Conservation (phyloP, 2,888 invertebrate species). For the Synanthedon vespiformis region DNA sequence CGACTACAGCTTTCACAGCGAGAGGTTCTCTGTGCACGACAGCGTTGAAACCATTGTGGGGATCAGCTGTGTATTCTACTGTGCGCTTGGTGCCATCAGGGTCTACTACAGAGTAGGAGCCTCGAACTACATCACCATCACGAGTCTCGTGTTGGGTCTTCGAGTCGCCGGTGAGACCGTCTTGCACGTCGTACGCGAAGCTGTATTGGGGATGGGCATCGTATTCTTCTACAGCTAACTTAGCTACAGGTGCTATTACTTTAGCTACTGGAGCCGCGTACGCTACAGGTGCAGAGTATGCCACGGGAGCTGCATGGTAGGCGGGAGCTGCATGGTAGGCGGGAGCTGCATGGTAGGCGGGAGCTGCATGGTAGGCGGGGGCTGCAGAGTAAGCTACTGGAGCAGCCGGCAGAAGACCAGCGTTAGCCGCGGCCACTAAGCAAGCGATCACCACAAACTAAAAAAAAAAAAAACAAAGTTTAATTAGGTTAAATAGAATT, state of each 20-base stretch:
- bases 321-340: constrained; percentile 14
- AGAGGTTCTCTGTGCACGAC: constrained; percentile 42
- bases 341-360: no score
- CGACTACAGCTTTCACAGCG: constrained; percentile 10
- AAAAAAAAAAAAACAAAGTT: constrained; percentile 2
- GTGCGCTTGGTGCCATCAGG: constrained; percentile 52
- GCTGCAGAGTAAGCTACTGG: constrained; percentile 13
- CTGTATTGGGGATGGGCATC: constrained; percentile 24
- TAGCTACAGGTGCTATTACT: constrained; percentile 3
- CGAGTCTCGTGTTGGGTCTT: constrained; percentile 50
- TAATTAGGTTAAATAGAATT: neutral
- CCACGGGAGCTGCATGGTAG: constrained; percentile 16
- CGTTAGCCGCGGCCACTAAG: constrained; percentile 30
- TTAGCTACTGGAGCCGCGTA: constrained; percentile 6
- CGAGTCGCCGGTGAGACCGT: constrained; percentile 46
- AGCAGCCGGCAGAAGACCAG: constrained; percentile 28
- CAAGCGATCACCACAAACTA: constrained; percentile 37
- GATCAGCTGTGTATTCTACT: constrained; percentile 53
- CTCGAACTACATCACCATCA: constrained; percentile 51
- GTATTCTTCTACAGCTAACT: constrained; percentile 4
- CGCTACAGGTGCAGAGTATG: constrained; percentile 16
- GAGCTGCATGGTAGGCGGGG: constrained; percentile 15
- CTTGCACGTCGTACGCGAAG: constrained; percentile 48
- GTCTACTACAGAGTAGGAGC: constrained; percentile 49
- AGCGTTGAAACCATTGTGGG: constrained; percentile 53